Base-by-base conservation (phyloP, 2,797 vertebrate genomes). In the Coregonus suidteri region DNA sequence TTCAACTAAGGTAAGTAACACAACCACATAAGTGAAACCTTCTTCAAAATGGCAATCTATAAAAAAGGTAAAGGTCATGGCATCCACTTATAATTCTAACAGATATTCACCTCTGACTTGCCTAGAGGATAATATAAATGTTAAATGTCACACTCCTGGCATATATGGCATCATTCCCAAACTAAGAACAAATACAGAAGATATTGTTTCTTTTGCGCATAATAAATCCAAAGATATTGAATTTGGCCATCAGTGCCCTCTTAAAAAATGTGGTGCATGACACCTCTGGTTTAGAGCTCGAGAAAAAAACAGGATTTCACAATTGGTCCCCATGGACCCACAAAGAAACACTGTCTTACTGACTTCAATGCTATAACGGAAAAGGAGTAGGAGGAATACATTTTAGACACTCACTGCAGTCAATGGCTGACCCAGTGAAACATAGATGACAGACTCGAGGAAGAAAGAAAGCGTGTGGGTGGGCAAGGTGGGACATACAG, bases 301-400 rank as follows among this genome's bases (percentile, higher is more conserved):
- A 47, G 9, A 31, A 11, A 31, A n/a, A 54, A 20, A 56, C 5
- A 16, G 31, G 66, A 68, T 37, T 68, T 34, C 30, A 15, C 41
- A 6, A 5, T 74, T 37, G 54, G 18, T 56, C 31, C 31, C 54
- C 3, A 74, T 1, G n/a, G 51, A 75, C 16, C 14, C 47, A 15
- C 6, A 2, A 53, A 68, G 47, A 53, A 70, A 34, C 25, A 53
- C 47, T 20, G 66, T 6, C 31, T 68, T 35, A 15, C 66, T 51
- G 59, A 34, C 41, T 53, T 34, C 11, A 70, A 3, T 51, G 68
- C 68, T 4, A 13, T 47, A 37, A n/a, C 34, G 78, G 89, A 82
- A 0, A 64, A 77, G 64, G 81, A 73, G 88, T 91, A 34, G 89
- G 91, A n/a, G 88, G 91, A 90, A 86, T 75, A 77, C 83, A 89